Percentiles rank a stretch among this genome's conserved stretches.
Conservation (phyloP, 2,888 invertebrate species). For the Agriopis marginaria region DNA sequence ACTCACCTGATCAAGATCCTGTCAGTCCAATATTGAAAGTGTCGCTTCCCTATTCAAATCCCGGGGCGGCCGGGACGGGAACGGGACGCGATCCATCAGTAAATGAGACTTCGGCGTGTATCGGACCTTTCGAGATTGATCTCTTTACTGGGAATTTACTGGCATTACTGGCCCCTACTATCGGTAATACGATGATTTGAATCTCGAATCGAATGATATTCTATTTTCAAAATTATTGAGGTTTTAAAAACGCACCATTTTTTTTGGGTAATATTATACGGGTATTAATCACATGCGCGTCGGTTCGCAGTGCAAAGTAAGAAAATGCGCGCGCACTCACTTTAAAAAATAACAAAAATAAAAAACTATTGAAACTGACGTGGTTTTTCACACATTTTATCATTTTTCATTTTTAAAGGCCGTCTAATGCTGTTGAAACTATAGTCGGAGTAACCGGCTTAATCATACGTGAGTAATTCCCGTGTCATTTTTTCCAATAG, state of each 20-base stretch:
- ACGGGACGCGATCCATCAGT: conserved; percentile 58
- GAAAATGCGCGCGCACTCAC: too few species aligned
- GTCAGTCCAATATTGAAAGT: conserved; percentile 24
- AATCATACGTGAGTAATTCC: too few species aligned
- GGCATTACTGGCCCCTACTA: conserved; percentile 45
- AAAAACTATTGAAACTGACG: too few species aligned
- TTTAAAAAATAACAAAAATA: too few species aligned
- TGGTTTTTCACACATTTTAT: too few species aligned
- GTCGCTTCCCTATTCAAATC: conserved; percentile 42
- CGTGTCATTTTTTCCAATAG: too few species aligned
- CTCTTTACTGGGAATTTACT: conserved; percentile 59
- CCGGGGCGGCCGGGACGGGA: conserved; percentile 17
- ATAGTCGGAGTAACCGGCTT: too few species aligned
- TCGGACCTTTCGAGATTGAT: conserved; percentile 63
- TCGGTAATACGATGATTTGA: conserved; percentile 14
- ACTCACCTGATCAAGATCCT: conserved; percentile 12
- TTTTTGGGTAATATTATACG: too few species aligned
- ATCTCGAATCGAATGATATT: conserved; percentile 13
- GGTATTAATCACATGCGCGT: too few species aligned
- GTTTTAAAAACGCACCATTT: neutral
- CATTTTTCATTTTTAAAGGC: too few species aligned
- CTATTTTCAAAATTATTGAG: neutral
- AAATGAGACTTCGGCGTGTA: conserved; percentile 60
- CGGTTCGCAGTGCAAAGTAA: too few species aligned
- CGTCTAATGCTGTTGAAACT: too few species aligned